phyloP scores from a whole-genome alignment of 2,113 vertebrate genomes.

The Python bivittatus region DNA sequence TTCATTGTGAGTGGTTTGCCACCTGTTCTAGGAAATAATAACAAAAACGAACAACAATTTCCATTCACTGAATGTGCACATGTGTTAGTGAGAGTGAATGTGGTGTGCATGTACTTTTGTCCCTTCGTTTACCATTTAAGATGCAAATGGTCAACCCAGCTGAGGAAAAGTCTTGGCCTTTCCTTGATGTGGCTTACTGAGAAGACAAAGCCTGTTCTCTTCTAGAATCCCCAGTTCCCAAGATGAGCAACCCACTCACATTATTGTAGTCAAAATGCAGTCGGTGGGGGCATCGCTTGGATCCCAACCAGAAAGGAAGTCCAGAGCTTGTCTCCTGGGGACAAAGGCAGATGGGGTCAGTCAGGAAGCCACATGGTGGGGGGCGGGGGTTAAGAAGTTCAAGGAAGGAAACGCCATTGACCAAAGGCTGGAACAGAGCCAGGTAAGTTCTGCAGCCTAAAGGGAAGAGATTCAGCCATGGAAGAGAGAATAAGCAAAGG shows the following conservation, averaged over 20 bases:
- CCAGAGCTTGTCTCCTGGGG: constrained; percentile 72
- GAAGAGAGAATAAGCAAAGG: neutral
- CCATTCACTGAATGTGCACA: neutral
- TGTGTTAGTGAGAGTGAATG: neutral
- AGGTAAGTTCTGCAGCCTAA: neutral
- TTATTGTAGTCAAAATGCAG: constrained; percentile 77
- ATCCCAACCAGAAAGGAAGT: constrained; percentile 80
- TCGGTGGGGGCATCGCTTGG: constrained; percentile 79
- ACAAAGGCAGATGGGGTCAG: neutral
- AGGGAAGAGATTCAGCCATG: neutral
- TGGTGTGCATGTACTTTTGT: neutral
- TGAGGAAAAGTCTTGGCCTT: rapidly evolving
- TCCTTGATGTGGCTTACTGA: rapidly evolving
- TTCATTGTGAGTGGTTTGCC: neutral
- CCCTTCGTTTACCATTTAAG: neutral
- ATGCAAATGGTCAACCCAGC: neutral
- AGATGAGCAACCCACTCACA: constrained; percentile 68
- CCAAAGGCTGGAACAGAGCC: constrained; percentile 14
- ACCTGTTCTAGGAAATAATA: neutral
- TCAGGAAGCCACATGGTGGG: neutral
- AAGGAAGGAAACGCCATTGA: constrained; percentile 12
- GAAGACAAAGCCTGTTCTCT: neutral
- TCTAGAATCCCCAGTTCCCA: neutral
- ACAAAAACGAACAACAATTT: neutral
- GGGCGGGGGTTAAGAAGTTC: neutral